Conservation (phyloP, 1,140 invertebrate genomes). For the Hypsibius dujardini region DNA sequence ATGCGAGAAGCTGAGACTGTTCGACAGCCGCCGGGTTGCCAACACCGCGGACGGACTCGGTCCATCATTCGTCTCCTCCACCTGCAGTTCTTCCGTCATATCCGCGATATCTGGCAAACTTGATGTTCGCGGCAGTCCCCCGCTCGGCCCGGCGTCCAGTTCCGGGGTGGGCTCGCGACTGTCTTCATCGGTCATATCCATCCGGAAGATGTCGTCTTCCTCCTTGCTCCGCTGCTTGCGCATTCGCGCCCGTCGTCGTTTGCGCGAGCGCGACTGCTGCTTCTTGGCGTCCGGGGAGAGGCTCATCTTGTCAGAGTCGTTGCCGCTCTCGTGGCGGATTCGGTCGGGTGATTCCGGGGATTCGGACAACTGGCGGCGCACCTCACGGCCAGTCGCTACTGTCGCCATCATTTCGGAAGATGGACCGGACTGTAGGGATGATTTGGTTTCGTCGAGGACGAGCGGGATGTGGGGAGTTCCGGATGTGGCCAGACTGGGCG, state of each 20-base stretch:
- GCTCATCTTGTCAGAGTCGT: constrained; percentile 1
- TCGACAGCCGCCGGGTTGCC: not conserved
- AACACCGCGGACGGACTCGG: no score
- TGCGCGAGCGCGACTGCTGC: not conserved
- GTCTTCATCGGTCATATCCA: constrained; percentile 46
- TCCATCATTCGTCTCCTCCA: no score
- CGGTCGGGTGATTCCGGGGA: not conserved
- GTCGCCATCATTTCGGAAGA: not conserved
- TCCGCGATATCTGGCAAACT: not conserved
- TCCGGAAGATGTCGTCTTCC: constrained; percentile 31
- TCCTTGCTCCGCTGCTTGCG: not conserved
- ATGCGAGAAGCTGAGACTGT: not conserved
- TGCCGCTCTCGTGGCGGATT: not conserved
- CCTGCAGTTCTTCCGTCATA: not conserved
- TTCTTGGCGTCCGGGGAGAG: not conserved
- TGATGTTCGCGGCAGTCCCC: not conserved
- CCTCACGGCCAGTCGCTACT: not conserved
- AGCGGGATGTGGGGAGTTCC: not conserved
- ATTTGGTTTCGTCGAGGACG: not conserved
- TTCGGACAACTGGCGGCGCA: not conserved
- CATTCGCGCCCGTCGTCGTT: not conserved
- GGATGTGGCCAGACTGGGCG: constrained; percentile 3
- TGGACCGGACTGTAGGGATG: not conserved
- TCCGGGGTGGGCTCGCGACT: constrained; percentile 19
- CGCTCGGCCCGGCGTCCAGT: constrained; percentile 4